Percentiles rank a stretch among this genome's conserved stretches.
Evolutionary conservation across 1,140 invertebrate genomes (phyloP).

Genomic region (Drosophila virilis): DNA sequence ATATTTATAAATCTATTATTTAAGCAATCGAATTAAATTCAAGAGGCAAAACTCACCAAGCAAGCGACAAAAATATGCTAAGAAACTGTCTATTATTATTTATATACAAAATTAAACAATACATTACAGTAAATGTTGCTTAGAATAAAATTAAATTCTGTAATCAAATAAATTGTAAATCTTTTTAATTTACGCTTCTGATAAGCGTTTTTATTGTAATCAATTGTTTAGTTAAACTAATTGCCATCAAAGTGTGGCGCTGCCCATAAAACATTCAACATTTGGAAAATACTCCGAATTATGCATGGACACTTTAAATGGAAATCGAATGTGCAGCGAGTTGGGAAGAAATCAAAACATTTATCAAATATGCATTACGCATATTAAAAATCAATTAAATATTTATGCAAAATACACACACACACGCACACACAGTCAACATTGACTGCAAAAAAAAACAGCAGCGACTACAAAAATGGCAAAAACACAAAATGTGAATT

Average conservation of each 20-base stretch:
- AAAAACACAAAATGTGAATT: slow-evolving; percentile 63
- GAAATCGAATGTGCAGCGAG: slow-evolving; percentile 32
- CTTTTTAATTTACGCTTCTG: neutral
- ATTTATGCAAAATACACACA: slow-evolving; percentile 58
- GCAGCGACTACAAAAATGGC: slow-evolving; percentile 28
- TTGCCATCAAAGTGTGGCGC: neutral
- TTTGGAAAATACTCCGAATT: slow-evolving; percentile 27
- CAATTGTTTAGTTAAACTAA: neutral
- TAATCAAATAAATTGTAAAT: neutral
- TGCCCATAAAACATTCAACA: neutral
- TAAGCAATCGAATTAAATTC: slow-evolving; percentile 4
- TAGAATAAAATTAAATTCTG: neutral
- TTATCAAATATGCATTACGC: slow-evolving; percentile 74
- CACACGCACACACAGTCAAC: slow-evolving; percentile 24
- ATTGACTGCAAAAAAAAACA: slow-evolving; percentile 52
- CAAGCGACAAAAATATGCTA: neutral
- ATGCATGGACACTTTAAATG: slow-evolving; percentile 45
- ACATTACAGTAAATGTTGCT: neutral
- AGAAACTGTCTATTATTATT: neutral
- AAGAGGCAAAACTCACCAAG: neutral
- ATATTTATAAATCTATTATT: slow-evolving; percentile 39
- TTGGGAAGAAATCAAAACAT: slow-evolving; percentile 66
- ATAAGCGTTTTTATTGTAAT: neutral
- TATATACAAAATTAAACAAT: slow-evolving; percentile 1
- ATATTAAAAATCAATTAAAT: slow-evolving; percentile 81